Conservation (phyloP, 2,113 vertebrate genomes). For the Formicarius rufipectus region DNA sequence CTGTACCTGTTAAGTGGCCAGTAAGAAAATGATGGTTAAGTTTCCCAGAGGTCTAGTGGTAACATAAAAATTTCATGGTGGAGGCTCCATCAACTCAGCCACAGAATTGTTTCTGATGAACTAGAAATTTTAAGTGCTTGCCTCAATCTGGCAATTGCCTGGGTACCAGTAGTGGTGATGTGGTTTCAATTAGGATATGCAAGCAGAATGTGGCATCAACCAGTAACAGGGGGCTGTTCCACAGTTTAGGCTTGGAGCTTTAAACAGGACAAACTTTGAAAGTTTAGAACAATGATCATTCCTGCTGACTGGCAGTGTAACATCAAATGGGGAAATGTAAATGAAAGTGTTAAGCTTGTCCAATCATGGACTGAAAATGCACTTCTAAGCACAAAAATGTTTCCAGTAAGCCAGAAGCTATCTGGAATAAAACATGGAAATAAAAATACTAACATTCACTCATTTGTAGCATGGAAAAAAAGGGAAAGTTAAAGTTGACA, state of each 20-base stretch:
- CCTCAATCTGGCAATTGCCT: not conserved
- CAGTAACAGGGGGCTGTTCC: not conserved
- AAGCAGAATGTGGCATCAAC: not conserved
- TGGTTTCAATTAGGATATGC: not conserved
- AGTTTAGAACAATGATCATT: not conserved
- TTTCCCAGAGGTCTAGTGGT: not conserved
- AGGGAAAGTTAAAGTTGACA: not conserved
- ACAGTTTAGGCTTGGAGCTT: not conserved
- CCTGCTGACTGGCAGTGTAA: not conserved
- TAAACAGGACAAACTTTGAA: not conserved
- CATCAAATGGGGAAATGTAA: not conserved
- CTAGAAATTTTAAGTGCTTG: not conserved
- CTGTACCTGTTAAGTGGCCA: not conserved
- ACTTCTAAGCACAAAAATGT: not conserved
- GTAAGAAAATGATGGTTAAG: not conserved
- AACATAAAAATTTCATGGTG: not conserved
- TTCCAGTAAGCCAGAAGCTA: not conserved
- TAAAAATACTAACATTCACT: not conserved
- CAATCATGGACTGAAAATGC: not conserved
- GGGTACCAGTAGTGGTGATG: not conserved
- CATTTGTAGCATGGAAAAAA: not conserved
- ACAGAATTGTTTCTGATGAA: not conserved
- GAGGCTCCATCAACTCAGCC: not conserved
- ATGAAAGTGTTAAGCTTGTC: not conserved
- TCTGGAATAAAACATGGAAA: not conserved